phyloP scores from a whole-genome alignment of 1,140 invertebrate species.

The Diorhabda sublineata region DNA sequence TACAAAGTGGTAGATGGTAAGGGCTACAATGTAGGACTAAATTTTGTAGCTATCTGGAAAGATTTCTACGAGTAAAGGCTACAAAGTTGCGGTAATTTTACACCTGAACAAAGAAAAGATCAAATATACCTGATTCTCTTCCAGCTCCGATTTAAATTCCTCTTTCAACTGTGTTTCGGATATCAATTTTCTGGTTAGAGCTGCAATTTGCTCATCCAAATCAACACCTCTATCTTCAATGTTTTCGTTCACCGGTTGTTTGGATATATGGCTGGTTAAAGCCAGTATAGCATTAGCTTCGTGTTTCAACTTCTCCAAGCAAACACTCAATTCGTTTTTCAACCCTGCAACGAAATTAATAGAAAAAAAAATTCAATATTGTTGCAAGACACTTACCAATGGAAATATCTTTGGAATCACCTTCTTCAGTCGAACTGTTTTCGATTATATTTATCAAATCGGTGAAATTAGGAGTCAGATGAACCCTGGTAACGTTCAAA shows the following conservation, averaged over 20 bases:
- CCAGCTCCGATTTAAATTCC: constrained; percentile 31
- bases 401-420: constrained; percentile 47
- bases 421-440: constrained; percentile 45
- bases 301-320: constrained; percentile 58
- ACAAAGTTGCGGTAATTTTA: too few relatives aligned
- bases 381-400: not conserved
- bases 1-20: too few relatives aligned
- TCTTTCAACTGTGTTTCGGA: constrained; percentile 38
- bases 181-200: constrained; percentile 36
- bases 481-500: constrained; percentile 53
- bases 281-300: constrained; percentile 66
- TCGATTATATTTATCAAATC: constrained; percentile 60
- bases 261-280: constrained; percentile 49
- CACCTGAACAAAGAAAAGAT: not conserved
- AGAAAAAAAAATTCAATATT: not conserved
- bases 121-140: constrained; percentile 29
- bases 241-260: not conserved
- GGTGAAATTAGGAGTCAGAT: constrained; percentile 64
- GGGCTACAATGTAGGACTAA: too few relatives aligned
- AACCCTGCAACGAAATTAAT: constrained; percentile 46
- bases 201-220: constrained; percentile 27
- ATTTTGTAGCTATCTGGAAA: too few relatives aligned
- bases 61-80: too few relatives aligned
- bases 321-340: constrained; percentile 58
- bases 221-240: not conserved